Evolutionary conservation across 2,797 vertebrate genomes (phyloP).

Genomic region (Clamator glandarius): DNA sequence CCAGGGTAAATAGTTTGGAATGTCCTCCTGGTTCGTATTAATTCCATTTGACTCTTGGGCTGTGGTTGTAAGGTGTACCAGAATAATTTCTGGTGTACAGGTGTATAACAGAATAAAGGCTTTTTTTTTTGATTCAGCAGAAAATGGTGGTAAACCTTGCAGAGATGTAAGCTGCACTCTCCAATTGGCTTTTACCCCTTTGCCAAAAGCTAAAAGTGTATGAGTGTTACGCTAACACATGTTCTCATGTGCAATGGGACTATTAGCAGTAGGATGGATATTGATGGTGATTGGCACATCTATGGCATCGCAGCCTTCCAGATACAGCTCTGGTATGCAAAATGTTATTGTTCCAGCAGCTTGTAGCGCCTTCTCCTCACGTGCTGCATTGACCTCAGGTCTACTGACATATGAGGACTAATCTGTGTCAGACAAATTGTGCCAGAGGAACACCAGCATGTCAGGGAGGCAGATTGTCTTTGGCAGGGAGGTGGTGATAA

Average conservation of each 20-base stretch:
- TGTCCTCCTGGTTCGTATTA: not conserved
- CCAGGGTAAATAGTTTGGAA: not conserved
- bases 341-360: not conserved
- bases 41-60: not conserved
- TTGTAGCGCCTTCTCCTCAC: not conserved
- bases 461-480: not conserved
- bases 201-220: not conserved
- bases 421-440: accelerated
- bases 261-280: not conserved
- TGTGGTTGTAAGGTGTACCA: not conserved
- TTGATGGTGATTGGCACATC: not conserved
- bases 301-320: not conserved
- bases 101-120: not conserved
- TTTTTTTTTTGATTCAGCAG: not conserved
- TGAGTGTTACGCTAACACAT: not conserved
- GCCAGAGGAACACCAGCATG: accelerated
- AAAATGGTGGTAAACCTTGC: not conserved
- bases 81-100: not conserved
- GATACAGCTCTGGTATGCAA: not conserved
- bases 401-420: accelerated
- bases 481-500: not conserved
- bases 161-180: not conserved
- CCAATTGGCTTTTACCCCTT: not conserved
- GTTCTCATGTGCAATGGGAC: accelerated
- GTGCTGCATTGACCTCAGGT: not conserved